A percentile compares a stretch with the other conserved stretches of the same genome.
These are phyloP conservation scores for Sebastes glaucus DNA, from an alignment of 2,797 vertebrate species.

Conservation along the genomic window DNA sequence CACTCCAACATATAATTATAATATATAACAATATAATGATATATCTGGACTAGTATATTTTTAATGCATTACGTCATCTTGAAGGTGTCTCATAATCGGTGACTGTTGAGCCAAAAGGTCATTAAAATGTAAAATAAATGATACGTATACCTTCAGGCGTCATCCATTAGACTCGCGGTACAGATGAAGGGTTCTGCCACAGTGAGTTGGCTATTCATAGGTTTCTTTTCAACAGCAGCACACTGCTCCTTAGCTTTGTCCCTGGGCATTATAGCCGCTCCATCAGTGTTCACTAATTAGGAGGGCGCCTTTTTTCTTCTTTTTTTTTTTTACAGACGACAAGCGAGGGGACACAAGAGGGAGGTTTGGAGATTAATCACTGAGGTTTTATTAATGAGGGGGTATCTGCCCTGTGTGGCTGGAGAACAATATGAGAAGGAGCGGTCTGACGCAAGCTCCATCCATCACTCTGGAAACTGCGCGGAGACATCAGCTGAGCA, in stretches of 20 bases:
- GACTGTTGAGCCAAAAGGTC: neutral
- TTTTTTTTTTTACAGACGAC: constrained; percentile 36
- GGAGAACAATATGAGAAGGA: constrained; percentile 67
- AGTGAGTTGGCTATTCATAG: constrained; percentile 6
- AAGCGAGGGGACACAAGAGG: constrained; percentile 60
- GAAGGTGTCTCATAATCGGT: neutral
- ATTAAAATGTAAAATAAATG: neutral
- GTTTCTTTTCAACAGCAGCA: constrained; percentile 38
- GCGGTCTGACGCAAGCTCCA: constrained; percentile 47
- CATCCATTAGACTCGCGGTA: neutral
- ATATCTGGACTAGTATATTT: neutral
- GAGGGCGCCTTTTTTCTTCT: constrained; percentile 44
- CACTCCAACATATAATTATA: neutral
- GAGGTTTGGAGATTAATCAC: constrained; percentile 72
- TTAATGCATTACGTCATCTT: neutral
- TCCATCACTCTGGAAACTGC: constrained; percentile 66
- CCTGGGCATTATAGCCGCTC: constrained; percentile 51
- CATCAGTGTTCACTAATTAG: constrained; percentile 75
- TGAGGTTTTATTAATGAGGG: constrained; percentile 75
- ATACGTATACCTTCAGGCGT: neutral
- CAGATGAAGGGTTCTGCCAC: constrained; percentile 10
- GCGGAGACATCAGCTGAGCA: neutral
- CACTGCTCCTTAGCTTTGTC: constrained; percentile 19
- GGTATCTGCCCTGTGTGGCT: constrained; percentile 61
- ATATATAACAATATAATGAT: neutral